Evolutionary conservation across 2,113 vertebrate genomes (phyloP), one percentile per base, ranked within the genome.

Genomic region (Bambusicola thoracicus): DNA sequence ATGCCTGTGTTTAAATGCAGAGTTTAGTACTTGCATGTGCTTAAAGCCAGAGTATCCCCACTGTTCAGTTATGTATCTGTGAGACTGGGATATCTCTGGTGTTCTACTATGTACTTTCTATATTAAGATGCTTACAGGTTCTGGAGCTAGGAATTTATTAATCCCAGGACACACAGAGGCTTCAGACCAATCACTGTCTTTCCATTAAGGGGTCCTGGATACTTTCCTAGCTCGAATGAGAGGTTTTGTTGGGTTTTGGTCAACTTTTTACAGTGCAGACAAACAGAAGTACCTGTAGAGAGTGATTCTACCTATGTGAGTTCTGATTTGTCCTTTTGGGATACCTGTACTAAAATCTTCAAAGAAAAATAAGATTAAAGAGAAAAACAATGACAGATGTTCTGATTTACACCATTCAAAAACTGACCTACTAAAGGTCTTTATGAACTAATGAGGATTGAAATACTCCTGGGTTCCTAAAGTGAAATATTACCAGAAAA

Each of bases 401-500:
- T 77, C 81, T 78, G 17, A 84, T 78, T 90, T 72, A 58, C 18
- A 80, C n/a, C 24, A 20, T 80, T 91, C 79, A 66, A 82, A 46
- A 48, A 83, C 67, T 4, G 14, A 74, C 55, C 17, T 61, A 62
- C 3, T 17, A 81, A 53, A 86, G 21, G 49, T 91, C 58, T 79
- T 40, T 66, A 73, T 93, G 80, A 86, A 82, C 90, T 95, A 83
- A 87, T 91, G 44, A 81, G 62, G 44, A 81, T 63, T 92, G 67
- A 95, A 85, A 96, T 93, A 75, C 6, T 79, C 17, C 25, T 40
- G 62, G 53, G 46, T 95, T 93, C 92, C 56, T 79, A 68, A 87
- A 95, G n/a, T 79, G 61, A 83, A 95, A 59, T 67, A 87, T 89
- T 82, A 96, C 65, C 55, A 85, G 81, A 85, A 89, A 93, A 96